Evolutionary conservation across 2,888 invertebrate species (phyloP).

Genomic region (Himalopsyche tibetana): DNA sequence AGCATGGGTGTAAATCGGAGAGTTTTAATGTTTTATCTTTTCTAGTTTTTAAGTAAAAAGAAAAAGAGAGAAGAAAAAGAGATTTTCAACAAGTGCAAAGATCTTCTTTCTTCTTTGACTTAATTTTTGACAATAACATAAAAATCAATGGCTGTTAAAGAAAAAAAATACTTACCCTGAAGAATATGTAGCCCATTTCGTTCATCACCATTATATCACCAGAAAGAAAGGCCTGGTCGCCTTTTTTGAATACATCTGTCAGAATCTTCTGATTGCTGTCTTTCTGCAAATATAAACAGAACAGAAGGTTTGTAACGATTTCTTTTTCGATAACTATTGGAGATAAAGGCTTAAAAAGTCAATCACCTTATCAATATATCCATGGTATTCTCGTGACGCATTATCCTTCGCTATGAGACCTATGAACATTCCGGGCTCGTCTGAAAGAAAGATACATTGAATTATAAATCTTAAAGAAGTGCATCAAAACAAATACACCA

Average conservation of each 20-base stretch:
- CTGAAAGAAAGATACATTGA: slow-evolving; percentile 71
- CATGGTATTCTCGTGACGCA: slow-evolving; percentile 79
- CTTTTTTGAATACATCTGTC: slow-evolving; percentile 87
- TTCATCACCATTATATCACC: slow-evolving; percentile 94
- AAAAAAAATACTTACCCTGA: slow-evolving; percentile 75
- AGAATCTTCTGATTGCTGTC: slow-evolving; percentile 92
- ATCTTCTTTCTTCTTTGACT: no score
- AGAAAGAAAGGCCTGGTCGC: slow-evolving; percentile 94
- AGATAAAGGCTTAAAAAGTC: neutral
- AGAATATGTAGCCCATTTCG: slow-evolving; percentile 94
- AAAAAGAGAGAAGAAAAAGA: no score
- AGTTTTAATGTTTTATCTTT: no score
- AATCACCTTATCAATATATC: slow-evolving; percentile 78
- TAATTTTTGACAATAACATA: no score
- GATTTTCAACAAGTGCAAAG: no score
- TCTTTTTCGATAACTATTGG: neutral
- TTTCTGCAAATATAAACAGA: slow-evolving; percentile 70
- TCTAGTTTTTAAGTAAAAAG: no score
- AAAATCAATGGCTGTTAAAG: neutral
- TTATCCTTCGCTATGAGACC: slow-evolving; percentile 82
- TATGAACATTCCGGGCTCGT: slow-evolving; percentile 90
- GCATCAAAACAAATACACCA: neutral
- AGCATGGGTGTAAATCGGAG: no score
- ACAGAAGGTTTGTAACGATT: neutral
- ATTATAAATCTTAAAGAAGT: neutral